These are phyloP conservation scores for Galbula dea DNA, from an alignment of 2,113 vertebrate genomes.

Conservation along the genomic window DNA sequence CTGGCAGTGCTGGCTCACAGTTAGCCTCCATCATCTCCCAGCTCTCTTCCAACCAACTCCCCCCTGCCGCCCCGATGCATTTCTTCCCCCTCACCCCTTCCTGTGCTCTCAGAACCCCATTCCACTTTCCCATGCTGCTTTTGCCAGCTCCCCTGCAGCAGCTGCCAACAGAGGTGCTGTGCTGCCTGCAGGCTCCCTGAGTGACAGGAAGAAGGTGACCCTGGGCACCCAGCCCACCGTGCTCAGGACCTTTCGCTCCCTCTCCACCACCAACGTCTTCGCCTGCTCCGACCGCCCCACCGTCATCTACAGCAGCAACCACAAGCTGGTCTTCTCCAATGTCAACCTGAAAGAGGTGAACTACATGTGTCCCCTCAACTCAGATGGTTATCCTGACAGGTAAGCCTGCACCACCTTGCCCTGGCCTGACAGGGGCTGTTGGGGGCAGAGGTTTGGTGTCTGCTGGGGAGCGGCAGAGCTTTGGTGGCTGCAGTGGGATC, in stretches of 20 bases:
- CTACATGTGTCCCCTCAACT: slow-evolving; percentile 99
- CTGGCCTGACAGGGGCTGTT: rapidly evolving
- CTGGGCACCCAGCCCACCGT: slow-evolving; percentile 96
- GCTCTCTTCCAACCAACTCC: not conserved
- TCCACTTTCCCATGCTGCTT: rapidly evolving
- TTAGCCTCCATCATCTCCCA: not conserved
- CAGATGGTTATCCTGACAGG: slow-evolving; percentile 97
- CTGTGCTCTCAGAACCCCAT: rapidly evolving
- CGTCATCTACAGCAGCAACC: slow-evolving; percentile 99
- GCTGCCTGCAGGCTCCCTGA: slow-evolving; percentile 80
- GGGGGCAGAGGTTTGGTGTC: no score
- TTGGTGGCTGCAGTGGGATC: no score
- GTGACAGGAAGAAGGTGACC: slow-evolving; percentile 96
- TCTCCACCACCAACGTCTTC: slow-evolving; percentile 98
- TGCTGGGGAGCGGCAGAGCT: no score
- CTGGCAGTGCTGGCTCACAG: not conserved
- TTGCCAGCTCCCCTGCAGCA: rapidly evolving
- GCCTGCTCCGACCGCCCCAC: slow-evolving; percentile 98
- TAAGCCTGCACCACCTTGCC: slow-evolving; percentile 9
- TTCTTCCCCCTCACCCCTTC: rapidly evolving
- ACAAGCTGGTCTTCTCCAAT: slow-evolving; percentile 98
- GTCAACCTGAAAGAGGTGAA: slow-evolving; percentile 99
- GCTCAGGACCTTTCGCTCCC: slow-evolving; percentile 92
- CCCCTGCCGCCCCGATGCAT: no score
- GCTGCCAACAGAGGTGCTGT: not conserved